Percentiles rank a stretch among this genome's conserved stretches.
These are phyloP conservation scores for Melanchra persicariae DNA, from an alignment of 2,888 invertebrate species.

Conservation along the genomic window DNA sequence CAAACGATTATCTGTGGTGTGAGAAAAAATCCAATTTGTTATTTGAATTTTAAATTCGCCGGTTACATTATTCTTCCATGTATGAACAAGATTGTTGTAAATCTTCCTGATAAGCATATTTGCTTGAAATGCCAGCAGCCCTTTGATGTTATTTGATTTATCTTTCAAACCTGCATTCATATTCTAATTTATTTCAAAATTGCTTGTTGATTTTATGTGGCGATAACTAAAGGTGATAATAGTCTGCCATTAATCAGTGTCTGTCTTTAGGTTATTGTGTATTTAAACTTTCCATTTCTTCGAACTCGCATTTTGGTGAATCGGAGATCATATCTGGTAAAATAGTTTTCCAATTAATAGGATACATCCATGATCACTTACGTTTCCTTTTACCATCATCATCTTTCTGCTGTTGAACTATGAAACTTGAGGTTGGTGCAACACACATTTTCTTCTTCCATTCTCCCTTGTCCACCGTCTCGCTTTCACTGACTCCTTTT, in stretches of 20 bases:
- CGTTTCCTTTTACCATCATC: neutral
- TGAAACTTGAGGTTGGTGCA: neutral
- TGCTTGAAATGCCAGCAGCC: slow-evolving; percentile 40
- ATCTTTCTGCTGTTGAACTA: neutral
- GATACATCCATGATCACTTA: neutral
- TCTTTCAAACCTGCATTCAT: slow-evolving; percentile 21
- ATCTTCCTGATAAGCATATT: slow-evolving; percentile 56
- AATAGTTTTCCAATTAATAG: neutral
- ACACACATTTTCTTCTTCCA: neutral
- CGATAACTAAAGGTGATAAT: slow-evolving; percentile 40
- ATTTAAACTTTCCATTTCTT: neutral
- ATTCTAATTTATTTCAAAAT: slow-evolving; percentile 55
- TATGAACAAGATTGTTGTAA: slow-evolving; percentile 48
- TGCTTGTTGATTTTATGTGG: slow-evolving; percentile 37
- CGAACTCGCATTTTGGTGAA: neutral
- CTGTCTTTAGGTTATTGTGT: slow-evolving; percentile 11
- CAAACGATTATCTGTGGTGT: slow-evolving; percentile 69
- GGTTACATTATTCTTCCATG: slow-evolving; percentile 56
- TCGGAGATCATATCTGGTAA: neutral
- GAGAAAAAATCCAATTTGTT: slow-evolving; percentile 66
- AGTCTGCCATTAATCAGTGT: slow-evolving; percentile 20
- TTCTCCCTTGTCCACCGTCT: neutral
- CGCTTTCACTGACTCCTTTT: neutral
- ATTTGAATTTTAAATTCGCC: slow-evolving; percentile 65
- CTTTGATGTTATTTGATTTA: slow-evolving; percentile 55